phyloP scores from a whole-genome alignment of 1,140 invertebrate genomes.

The Cherax quadricarinatus region DNA sequence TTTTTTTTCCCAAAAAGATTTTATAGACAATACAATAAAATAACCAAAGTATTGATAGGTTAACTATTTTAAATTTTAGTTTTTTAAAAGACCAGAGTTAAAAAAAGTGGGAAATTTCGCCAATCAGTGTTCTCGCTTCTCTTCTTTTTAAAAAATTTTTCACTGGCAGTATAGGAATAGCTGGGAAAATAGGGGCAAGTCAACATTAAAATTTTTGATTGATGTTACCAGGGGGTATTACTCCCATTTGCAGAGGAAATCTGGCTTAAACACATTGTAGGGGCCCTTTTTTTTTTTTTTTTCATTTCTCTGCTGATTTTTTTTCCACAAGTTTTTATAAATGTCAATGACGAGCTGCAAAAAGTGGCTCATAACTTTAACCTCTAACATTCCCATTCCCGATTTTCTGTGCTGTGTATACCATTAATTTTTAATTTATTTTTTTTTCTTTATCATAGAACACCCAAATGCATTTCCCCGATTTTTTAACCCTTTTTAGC shows the following conservation, averaged over 20 bases:
- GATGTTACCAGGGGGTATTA: constrained; percentile 69
- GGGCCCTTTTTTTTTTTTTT: background rate
- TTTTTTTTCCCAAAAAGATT: constrained; percentile 62
- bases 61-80: constrained; percentile 70
- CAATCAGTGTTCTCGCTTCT: constrained; percentile 62
- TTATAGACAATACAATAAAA: constrained; percentile 64
- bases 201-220: constrained; percentile 49
- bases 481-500: constrained; percentile 60
- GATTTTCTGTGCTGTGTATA: constrained; percentile 68
- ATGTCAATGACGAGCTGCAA: constrained; percentile 16
- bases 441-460: constrained; percentile 56
- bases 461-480: constrained; percentile 69
- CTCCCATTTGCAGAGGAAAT: constrained; percentile 55
- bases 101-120: constrained; percentile 61
- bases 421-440: constrained; percentile 63
- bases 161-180: background rate
- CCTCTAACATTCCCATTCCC: constrained; percentile 64
- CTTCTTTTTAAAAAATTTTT: background rate
- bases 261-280: constrained; percentile 54
- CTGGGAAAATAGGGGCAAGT: constrained; percentile 7
- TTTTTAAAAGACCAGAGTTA: constrained; percentile 60
- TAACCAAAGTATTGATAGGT: constrained; percentile 71
- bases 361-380: background rate
- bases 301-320: constrained; percentile 44
- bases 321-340: constrained; percentile 34